These are phyloP conservation scores for Ypsolopha sequella DNA, from an alignment of 2,888 invertebrate genomes.

Conservation along the genomic window DNA sequence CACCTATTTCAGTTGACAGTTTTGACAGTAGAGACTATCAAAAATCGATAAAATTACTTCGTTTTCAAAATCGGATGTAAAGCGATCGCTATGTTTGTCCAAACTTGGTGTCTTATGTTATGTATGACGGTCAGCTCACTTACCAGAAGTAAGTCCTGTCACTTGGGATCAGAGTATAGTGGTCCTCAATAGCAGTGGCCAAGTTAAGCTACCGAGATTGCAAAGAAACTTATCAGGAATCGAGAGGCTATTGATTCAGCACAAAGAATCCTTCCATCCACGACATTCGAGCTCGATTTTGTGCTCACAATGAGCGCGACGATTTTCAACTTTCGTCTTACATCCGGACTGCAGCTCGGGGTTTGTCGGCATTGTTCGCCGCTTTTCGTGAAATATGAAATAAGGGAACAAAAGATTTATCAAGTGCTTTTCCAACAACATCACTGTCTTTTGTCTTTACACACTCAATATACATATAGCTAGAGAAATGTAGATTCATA, in stretches of 20 bases:
- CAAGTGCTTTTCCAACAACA: not conserved
- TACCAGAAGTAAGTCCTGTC: not conserved
- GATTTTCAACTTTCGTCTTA: constrained; percentile 59
- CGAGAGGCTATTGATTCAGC: constrained; percentile 61
- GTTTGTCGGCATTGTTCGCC: constrained; percentile 32
- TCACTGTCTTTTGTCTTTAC: not conserved
- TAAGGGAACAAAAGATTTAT: not conserved
- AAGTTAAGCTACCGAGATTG: constrained; percentile 35
- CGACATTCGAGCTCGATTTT: constrained; percentile 62
- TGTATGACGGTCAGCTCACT: too few species aligned
- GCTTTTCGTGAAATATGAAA: constrained; percentile 21
- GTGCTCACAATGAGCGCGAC: constrained; percentile 53
- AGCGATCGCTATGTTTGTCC: too few species aligned
- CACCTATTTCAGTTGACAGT: too few species aligned
- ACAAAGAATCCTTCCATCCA: constrained; percentile 58
- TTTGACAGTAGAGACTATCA: too few species aligned
- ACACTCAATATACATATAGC: not conserved
- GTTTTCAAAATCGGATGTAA: too few species aligned
- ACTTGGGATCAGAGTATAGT: constrained; percentile 2
- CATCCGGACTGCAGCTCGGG: constrained; percentile 51
- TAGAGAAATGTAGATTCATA: not conserved
- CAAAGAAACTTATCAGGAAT: constrained; percentile 64
- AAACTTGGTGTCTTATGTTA: too few species aligned
- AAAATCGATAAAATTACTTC: too few species aligned
- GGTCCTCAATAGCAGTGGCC: not conserved